These are phyloP conservation scores for Aspidoscelis tigris DNA, from an alignment of 2,113 vertebrate species.

Conservation along the genomic window DNA sequence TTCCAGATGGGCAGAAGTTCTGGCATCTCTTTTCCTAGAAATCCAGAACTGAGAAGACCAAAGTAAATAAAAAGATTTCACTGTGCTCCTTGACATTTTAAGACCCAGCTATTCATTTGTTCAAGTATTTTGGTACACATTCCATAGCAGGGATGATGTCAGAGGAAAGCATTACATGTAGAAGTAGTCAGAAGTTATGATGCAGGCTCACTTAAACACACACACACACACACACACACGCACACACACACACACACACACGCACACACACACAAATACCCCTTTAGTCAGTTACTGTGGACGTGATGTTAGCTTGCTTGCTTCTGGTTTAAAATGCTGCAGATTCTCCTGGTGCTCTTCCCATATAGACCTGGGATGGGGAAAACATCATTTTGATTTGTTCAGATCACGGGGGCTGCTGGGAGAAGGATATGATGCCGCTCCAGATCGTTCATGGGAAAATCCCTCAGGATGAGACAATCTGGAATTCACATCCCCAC, in stretches of 20 bases:
- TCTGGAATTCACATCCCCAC: conserved; percentile 51
- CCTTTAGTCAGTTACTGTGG: conserved; percentile 10
- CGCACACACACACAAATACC: too few species aligned
- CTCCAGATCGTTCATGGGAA: conserved; percentile 52
- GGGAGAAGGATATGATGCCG: conserved; percentile 49
- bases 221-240: too few species aligned
- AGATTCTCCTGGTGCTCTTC: background rate
- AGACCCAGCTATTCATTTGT: background rate
- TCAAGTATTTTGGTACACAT: conserved; percentile 1
- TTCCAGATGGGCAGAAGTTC: background rate
- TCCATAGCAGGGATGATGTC: background rate
- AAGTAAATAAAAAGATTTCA: background rate
- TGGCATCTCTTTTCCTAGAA: conserved; percentile 12
- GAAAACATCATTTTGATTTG: conserved; percentile 30
- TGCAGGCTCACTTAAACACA: background rate
- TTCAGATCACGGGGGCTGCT: conserved; percentile 14
- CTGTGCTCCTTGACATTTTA: background rate
- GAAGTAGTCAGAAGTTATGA: conserved; percentile 9
- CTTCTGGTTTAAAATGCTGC: conserved; percentile 6
- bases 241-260: too few species aligned
- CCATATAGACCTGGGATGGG: background rate
- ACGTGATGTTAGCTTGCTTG: background rate
- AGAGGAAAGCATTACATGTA: too few species aligned
- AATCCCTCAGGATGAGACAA: conserved; percentile 56
- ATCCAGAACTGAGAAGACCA: background rate